phyloP scores from a whole-genome alignment of 2,888 invertebrate species.

The Boloria euphrosyne region DNA sequence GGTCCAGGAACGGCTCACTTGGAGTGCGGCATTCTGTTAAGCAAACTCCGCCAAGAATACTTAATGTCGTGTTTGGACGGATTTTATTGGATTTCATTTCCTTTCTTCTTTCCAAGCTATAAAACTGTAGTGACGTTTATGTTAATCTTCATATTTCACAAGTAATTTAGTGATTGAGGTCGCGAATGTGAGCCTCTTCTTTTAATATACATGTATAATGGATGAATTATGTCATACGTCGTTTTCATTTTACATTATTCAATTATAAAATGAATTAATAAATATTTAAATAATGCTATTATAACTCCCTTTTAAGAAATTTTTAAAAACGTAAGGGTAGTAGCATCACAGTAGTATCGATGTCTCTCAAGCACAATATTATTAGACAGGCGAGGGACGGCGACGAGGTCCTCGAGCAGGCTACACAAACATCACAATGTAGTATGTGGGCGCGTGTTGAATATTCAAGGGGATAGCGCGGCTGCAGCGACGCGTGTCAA shows the following conservation, averaged over 20 bases:
- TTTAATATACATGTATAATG: too few relatives aligned
- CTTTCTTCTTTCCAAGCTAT: slow-evolving; percentile 20
- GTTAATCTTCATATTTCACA: neutral
- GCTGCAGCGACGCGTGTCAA: slow-evolving; percentile 23
- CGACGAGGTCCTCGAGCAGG: neutral
- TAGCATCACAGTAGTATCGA: too few relatives aligned
- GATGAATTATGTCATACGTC: too few relatives aligned
- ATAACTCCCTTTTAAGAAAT: too few relatives aligned
- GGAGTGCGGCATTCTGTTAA: slow-evolving; percentile 17
- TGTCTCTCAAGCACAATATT: too few relatives aligned
- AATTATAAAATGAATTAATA: too few relatives aligned
- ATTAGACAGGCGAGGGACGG: neutral
- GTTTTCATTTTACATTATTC: too few relatives aligned
- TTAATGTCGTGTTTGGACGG: slow-evolving; percentile 29
- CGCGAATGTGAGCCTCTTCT: too few relatives aligned
- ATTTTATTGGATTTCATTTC: slow-evolving; percentile 34
- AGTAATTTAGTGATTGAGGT: too few relatives aligned
- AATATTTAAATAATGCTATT: too few relatives aligned
- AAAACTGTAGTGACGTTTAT: slow-evolving; percentile 3
- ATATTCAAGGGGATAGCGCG: slow-evolving; percentile 18
- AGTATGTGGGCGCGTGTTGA: slow-evolving; percentile 18
- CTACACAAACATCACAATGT: slow-evolving; percentile 6
- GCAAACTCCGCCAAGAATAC: slow-evolving; percentile 25
- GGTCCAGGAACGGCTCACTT: neutral
- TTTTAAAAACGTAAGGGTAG: too few relatives aligned